Evolutionary conservation across 2,113 vertebrate species (phyloP), one percentile per base, ranked within the genome.

Genomic region (Excalfactoria chinensis): DNA sequence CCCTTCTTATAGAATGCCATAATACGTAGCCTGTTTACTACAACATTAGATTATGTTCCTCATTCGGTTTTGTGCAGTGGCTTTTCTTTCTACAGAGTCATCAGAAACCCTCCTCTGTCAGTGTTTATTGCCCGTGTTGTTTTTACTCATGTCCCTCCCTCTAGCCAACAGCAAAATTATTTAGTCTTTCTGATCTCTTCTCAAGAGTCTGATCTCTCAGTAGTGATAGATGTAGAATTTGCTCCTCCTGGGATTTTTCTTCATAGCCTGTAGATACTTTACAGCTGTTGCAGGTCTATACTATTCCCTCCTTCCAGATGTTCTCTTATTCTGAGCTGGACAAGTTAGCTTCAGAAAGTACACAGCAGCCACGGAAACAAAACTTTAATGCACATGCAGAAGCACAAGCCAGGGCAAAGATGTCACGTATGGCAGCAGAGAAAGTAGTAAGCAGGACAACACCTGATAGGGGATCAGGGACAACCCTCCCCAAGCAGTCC

Each of bases 281-380:
- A 95, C 72, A 88, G 71, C 40, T 89, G 68, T 56, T 77, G 89
- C 59, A 71, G 56, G 40, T 79, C 72, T 95, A 76, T 28, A 75
- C 91, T 92, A 92, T 23, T 73, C 87, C 55, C 69, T 87, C 81
- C 64, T 93, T 95, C 71, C 84, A 90, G 91, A 51, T 83, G 77
- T 63, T 79, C 81, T 73, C 70, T 90, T 51, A 93, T 51, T 55
- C 89, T 92, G 55, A 72, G n/a, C 53, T 88, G 78, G 59, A 76
- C 58, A 91, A 93, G 48, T 84, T 82, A 87, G 34, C 56, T 89
- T 56, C 81, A 89, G 71, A 91, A 90, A 89, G 56, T 56, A 80
- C 64, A 83, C 26, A 89, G 89, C 40, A 85, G 87, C 40, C 68
- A 93, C 4, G 13, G 84, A 92, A 85, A 87, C 34, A 89, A 93